Evolutionary conservation across 2,797 vertebrate species (phyloP).

Genomic region (Thamnophis elegans): DNA sequence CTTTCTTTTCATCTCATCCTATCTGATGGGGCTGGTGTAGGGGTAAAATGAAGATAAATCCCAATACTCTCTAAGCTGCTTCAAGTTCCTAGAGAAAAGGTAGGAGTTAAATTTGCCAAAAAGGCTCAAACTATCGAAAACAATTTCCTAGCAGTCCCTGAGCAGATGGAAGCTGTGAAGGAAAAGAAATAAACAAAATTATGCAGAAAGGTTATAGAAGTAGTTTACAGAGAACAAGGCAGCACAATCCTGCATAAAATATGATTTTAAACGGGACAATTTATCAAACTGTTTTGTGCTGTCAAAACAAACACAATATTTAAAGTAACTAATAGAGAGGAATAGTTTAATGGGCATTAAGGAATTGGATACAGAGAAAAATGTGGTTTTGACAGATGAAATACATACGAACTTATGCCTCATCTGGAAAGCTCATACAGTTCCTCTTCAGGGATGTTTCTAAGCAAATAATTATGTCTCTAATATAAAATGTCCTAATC

Average conservation of each 20-base stretch:
- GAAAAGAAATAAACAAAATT: not conserved
- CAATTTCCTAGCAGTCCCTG: not conserved
- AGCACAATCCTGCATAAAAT: not conserved
- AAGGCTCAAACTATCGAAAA: not conserved
- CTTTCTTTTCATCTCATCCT: not conserved
- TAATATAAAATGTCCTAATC: not conserved
- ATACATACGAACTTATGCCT: not conserved
- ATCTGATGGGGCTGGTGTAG: not conserved
- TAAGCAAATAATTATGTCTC: not conserved
- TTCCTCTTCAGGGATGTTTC: not conserved
- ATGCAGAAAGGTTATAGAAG: not conserved
- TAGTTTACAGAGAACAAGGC: not conserved
- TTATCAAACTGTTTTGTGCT: not conserved
- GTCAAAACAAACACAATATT: constrained; percentile 7
- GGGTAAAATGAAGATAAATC: not conserved
- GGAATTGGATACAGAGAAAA: not conserved
- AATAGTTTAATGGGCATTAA: not conserved
- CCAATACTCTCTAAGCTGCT: not conserved
- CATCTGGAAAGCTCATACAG: no score
- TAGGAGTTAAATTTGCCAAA: not conserved
- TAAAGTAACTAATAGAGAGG: not conserved
- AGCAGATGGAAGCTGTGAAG: not conserved
- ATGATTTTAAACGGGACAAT: not conserved
- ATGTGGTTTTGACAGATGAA: not conserved
- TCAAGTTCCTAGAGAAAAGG: not conserved